A percentile compares a stretch with the other conserved stretches of the same genome.
Conservation (phyloP, 1,140 invertebrate species). For the Lerema accius region DNA sequence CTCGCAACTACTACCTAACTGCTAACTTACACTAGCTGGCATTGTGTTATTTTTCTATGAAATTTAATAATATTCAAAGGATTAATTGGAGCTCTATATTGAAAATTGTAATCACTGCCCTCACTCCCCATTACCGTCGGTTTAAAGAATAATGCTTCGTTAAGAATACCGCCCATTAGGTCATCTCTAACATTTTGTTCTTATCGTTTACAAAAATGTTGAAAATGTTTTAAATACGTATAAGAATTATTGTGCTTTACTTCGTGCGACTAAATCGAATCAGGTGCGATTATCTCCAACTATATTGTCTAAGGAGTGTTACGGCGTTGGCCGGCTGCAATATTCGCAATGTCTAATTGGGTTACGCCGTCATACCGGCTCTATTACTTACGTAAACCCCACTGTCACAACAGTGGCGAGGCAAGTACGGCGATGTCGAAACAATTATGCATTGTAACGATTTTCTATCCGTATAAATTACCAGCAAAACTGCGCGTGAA, state of each 20-base stretch:
- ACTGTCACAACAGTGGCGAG: constrained; percentile 65
- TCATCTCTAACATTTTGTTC: no score
- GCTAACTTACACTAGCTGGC: no score
- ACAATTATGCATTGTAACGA: constrained; percentile 51
- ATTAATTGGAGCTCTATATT: no score
- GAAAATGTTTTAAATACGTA: no score
- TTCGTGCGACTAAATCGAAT: constrained; percentile 7
- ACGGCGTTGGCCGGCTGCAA: constrained; percentile 33
- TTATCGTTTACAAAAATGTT: no score
- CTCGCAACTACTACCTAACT: no score
- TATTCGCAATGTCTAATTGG: constrained; percentile 53
- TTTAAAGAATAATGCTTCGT: no score
- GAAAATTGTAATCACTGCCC: no score
- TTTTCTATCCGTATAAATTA: constrained; percentile 40
- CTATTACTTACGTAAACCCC: constrained; percentile 68
- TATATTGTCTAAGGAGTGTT: constrained; percentile 30
- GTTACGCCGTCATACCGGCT: constrained; percentile 48
- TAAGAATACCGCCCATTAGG: no score
- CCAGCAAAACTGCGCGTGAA: constrained; percentile 37
- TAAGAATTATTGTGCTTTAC: background rate
- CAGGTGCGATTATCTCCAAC: constrained; percentile 23
- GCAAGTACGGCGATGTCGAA: constrained; percentile 57
- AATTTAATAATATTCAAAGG: no score
- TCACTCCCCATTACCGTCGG: no score
- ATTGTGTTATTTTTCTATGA: no score